Evolutionary conservation across 1,140 invertebrate genomes (phyloP), one percentile per base, ranked within the genome.

Genomic region (Dendrolimus kikuchii): DNA sequence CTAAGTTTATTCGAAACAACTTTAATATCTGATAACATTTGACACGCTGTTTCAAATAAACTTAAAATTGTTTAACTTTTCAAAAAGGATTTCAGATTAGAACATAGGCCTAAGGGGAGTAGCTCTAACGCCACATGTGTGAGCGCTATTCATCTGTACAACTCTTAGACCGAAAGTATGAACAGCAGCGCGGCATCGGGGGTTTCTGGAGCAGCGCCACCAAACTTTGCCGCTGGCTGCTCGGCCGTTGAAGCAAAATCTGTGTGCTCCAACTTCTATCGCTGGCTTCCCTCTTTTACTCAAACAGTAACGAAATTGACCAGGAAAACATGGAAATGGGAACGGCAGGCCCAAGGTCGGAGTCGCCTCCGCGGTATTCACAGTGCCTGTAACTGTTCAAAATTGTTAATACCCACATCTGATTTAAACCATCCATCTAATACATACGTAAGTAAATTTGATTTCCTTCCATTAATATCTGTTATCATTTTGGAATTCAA

Each of bases 161-260:
- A 86, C 82, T 36, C 82, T 68, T 42, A 86, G 55, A 7, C 81
- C 82, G 53, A 86, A 86, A 9, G 84, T 87, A 57, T 87, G 84
- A 0, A 87, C 84, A 5, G 84, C 82, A 9, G 84, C 82, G 6
- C 82, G 66, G 57, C 84, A 87, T 36, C 82, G 75, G 0, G 82
- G 84, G 54, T 86, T 87, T 23, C 82, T 69, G 36, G 82, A 86
- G 59, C 84, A 87, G 2, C 84, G 71, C 84, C 84, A 87, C 84
- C 84, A 87, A 23, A 86, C 82, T 60, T 87, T 87, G 37, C 84
- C 84, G 53, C 81, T 84, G n/a, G 82, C 82, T 7, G 84, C 82
- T 42, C 81, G 79, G 5, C 84, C 84, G 53, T 87, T 87, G 57
- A 85, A 86, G 51, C 82, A 87, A 60, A 86, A 87, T 46, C 84